These are phyloP conservation scores for Muraenolepis orangiensis DNA, from an alignment of 2,797 vertebrate species.

Conservation along the genomic window DNA sequence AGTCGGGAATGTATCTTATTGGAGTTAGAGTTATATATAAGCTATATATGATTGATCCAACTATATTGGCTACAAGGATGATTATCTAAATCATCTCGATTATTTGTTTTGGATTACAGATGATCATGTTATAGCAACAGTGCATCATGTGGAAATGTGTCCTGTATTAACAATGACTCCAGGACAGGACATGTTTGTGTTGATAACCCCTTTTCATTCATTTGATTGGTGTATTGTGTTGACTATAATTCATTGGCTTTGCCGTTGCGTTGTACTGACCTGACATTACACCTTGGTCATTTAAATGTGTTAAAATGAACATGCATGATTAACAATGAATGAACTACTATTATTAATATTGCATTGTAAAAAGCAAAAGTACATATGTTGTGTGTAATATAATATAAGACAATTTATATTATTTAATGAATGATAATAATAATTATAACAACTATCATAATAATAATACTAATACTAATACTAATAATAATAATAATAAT, in stretches of 20 bases:
- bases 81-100: neutral
- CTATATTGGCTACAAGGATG: neutral
- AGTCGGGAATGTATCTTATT: neutral
- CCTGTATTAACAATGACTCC: neutral
- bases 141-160: neutral
- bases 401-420: neutral
- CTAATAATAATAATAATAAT: too few relatives aligned
- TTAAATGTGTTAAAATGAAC: neutral
- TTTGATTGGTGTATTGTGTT: neutral
- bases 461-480: too few relatives aligned
- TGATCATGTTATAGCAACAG: neutral
- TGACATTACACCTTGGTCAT: too few relatives aligned
- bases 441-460: too few relatives aligned
- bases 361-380: too few relatives aligned
- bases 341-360: too few relatives aligned
- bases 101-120: neutral
- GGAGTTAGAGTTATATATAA: neutral
- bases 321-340: neutral
- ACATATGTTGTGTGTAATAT: neutral
- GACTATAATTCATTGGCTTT: too few relatives aligned
- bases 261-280: too few relatives aligned
- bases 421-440: too few relatives aligned
- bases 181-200: neutral
- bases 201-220: neutral
- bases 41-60: neutral